These are phyloP conservation scores for Melanotaenia trifasciata DNA, from an alignment of 2,797 vertebrate species.

Conservation along the genomic window DNA sequence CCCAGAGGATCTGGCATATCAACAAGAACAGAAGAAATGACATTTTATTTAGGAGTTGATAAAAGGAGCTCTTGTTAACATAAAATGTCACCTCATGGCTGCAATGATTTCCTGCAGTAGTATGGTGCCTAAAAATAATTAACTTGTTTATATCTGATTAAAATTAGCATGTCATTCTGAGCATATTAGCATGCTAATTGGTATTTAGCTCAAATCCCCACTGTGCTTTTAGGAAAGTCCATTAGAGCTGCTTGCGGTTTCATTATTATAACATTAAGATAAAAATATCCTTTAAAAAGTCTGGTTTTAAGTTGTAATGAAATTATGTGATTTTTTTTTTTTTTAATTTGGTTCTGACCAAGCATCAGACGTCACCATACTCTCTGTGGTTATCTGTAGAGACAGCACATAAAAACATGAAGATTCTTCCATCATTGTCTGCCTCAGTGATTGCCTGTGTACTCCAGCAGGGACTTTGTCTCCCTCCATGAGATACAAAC, in stretches of 20 bases:
- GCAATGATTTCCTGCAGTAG: neutral
- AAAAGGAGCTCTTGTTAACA: no score
- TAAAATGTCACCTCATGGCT: neutral
- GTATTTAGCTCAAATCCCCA: neutral
- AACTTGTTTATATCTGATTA: constrained; percentile 6
- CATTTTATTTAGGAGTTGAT: no score
- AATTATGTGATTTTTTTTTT: constrained; percentile 1
- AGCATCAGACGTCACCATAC: constrained; percentile 2
- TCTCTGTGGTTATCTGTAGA: constrained; percentile 30
- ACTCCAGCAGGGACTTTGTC: constrained; percentile 46
- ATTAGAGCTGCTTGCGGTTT: neutral
- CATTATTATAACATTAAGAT: neutral
- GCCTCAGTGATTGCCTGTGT: constrained; percentile 38
- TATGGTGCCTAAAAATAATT: neutral
- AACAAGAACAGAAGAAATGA: no score
- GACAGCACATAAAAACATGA: constrained; percentile 45
- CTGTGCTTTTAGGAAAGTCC: neutral
- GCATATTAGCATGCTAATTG: neutral
- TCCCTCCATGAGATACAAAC: constrained; percentile 41
- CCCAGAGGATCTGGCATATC: no score
- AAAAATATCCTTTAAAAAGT: neutral
- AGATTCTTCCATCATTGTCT: constrained; percentile 43
- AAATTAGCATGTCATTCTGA: neutral
- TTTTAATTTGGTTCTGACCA: neutral
- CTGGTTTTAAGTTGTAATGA: neutral